Evolutionary conservation across 2,888 invertebrate species (phyloP), one percentile per base, ranked within the genome.

Genomic region (Taenaris catops): DNA sequence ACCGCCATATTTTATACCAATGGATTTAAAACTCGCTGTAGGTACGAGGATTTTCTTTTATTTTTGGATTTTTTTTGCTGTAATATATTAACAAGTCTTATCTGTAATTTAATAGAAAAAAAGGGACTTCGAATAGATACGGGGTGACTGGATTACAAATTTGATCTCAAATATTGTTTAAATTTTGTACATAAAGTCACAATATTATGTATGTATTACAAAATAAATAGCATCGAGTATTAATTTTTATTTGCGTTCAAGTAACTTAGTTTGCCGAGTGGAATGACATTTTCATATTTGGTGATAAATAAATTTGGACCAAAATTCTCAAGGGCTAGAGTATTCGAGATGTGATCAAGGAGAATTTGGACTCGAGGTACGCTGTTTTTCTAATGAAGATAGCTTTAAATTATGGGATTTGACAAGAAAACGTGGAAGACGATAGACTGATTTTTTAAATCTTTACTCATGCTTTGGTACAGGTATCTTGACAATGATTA

Each of bases 111-210:
- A 6, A 2, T 17, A 18, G 0, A 26, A 9, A 9, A 20, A 7
- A 11, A 9, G 16, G 6, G 2, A 21, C 11, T 26, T 17, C 16
- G 6, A 11, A 10, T 25, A 21, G 29, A 23, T n/a, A 28, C 7
- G 19, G 38, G 25, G 36, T 29, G 43, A 70, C 68, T 73, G 69
- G 65, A 53, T 46, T 64, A 36, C 17, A 70, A 70, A 70, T 63
- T 70, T 80, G 81, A 81, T 83, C 81, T 83, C 81, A 83, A 73
- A 68, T 79, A 74, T 75, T 74, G 67, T 69, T 67, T 59, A 61
- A 69, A 68, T 58, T 58, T 51, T 70, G 65, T 72, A 67, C 57
- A 72, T 70, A 74, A 66, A 60, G 58, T 55, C 52, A 45, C 49
- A 38, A n/a, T n/a, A n/a, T n/a, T n/a, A n/a, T 40, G 38, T 49